Conservation (phyloP, 2,797 vertebrate genomes). For the Sebastiscus albofasciatus region DNA sequence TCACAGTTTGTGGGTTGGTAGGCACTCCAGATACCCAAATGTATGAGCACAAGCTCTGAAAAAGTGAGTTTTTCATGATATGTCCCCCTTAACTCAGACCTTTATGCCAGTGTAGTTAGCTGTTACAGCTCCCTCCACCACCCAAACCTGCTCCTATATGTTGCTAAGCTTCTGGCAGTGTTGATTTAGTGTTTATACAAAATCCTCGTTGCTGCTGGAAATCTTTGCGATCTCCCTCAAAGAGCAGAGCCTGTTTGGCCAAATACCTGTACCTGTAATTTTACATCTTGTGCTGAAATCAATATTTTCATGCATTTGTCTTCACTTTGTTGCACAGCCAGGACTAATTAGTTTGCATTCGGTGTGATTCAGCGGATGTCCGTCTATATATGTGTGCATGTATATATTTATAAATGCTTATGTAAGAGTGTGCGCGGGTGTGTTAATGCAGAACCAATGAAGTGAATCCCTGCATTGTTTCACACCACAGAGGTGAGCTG, state of each 20-base stretch:
- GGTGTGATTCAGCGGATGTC: background rate
- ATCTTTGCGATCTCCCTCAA: background rate
- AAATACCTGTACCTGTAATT: background rate
- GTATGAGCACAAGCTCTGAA: too few relatives aligned
- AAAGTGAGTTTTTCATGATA: too few relatives aligned
- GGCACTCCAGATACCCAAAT: fast-evolving
- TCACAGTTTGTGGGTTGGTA: too few relatives aligned
- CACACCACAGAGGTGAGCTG: slow-evolving; percentile 59
- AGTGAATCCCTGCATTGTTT: slow-evolving; percentile 58
- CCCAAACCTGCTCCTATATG: too few relatives aligned
- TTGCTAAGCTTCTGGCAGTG: background rate
- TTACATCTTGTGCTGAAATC: too few relatives aligned
- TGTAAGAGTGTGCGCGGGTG: slow-evolving; percentile 23
- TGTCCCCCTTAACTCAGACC: too few relatives aligned
- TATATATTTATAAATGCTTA: slow-evolving; percentile 2
- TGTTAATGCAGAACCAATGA: slow-evolving; percentile 31
- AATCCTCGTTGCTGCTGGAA: background rate
- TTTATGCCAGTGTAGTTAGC: too few relatives aligned
- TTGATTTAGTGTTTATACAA: background rate
- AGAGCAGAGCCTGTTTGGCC: background rate
- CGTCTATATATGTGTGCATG: background rate
- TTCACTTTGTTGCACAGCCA: background rate
- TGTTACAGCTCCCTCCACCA: too few relatives aligned
- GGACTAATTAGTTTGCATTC: background rate
- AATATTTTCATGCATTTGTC: background rate